phyloP scores from a whole-genome alignment of 2,797 vertebrate genomes.

The Chiloscyllium punctatum region DNA sequence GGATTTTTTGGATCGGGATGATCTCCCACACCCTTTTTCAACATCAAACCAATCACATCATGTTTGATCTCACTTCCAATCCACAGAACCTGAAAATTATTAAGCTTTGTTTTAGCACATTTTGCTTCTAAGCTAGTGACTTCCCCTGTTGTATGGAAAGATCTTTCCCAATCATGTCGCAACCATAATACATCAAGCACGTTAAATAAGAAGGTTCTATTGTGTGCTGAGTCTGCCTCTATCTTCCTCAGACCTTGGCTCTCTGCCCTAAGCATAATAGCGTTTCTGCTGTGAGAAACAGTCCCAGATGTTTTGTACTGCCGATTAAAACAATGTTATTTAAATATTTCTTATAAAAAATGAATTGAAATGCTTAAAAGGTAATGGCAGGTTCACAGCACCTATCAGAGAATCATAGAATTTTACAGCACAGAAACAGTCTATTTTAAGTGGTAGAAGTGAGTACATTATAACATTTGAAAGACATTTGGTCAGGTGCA shows the following conservation, averaged over 20 bases:
- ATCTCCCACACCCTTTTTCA: background rate
- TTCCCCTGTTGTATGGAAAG: background rate
- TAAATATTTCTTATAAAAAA: background rate
- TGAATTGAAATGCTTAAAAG: background rate
- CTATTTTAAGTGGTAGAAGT: no score
- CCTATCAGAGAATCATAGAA: no score
- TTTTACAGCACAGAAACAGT: no score
- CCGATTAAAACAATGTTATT: background rate
- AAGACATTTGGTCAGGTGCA: no score
- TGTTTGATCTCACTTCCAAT: background rate
- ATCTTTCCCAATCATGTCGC: background rate
- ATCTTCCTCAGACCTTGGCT: background rate
- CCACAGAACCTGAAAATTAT: background rate
- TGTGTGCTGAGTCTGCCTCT: background rate
- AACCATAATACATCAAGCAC: background rate
- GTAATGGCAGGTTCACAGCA: background rate
- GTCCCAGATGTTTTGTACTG: no score
- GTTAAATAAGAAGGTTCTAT: background rate
- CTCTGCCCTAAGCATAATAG: background rate
- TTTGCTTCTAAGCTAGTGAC: background rate
- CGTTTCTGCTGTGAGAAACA: background rate
- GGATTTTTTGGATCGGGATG: background rate
- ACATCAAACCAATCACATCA: background rate
- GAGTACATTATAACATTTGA: no score
- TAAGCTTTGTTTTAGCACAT: no score